These are phyloP conservation scores for Drosophila orena DNA, from an alignment of 1,140 invertebrate species.

Conservation along the genomic window DNA sequence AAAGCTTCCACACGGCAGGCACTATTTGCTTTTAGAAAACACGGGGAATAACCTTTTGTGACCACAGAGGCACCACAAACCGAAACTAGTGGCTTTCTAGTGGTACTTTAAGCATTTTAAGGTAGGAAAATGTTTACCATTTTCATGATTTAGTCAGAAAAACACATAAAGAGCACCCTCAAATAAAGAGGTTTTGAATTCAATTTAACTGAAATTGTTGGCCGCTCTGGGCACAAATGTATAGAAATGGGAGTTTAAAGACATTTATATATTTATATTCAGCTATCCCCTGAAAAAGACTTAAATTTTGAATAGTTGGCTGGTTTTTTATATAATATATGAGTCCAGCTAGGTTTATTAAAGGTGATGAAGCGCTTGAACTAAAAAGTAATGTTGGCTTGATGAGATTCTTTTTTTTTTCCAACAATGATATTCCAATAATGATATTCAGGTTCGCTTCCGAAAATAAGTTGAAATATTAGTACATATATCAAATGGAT, in stretches of 20 bases:
- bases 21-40: slow-evolving; percentile 42
- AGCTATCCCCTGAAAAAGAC: no score
- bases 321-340: not conserved
- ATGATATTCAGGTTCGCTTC: no score
- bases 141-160: slow-evolving; percentile 3
- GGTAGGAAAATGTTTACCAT: slow-evolving; percentile 14
- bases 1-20: slow-evolving; percentile 21
- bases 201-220: no score
- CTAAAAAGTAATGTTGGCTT: not conserved
- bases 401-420: not conserved
- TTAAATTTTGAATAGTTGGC: no score
- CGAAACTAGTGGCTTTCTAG: slow-evolving; percentile 28
- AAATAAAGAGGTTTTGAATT: not conserved
- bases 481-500: not conserved
- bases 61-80: slow-evolving; percentile 24
- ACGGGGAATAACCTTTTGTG: slow-evolving; percentile 38
- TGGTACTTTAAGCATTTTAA: slow-evolving; percentile 7
- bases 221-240: no score
- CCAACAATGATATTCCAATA: no score
- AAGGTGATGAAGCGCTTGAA: not conserved
- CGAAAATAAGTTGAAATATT: not conserved
- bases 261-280: no score
- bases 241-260: no score
- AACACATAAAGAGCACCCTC: not conserved
- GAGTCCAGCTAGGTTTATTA: not conserved